Evolutionary conservation across 2,888 invertebrate genomes (phyloP), one percentile per base, ranked within the genome.

Genomic region (Lagria hirta): DNA sequence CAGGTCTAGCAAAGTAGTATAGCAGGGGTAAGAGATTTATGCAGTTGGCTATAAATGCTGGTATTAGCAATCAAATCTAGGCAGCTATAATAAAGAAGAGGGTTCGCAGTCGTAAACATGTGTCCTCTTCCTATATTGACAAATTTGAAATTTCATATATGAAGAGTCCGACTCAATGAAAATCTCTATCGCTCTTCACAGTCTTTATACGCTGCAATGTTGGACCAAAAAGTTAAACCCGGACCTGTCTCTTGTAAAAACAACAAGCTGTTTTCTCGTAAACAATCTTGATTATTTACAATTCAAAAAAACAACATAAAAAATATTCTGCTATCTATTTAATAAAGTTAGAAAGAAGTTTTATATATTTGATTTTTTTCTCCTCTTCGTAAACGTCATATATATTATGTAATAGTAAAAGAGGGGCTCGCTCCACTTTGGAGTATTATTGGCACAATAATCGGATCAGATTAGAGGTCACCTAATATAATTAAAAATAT

Each of bases 1-100:
- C 33, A 44, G 48, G 48, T 29, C 40, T 41, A 41, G 51, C 44
- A 46, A 40, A 54, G n/a, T 44, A 49, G 40, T 47, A 24, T 13
- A 14, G 47, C 38, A 53, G 41, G 59, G 60, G 54, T 55, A 51
- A 38, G 56, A 65, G 65, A 64, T 65, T 65, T 65, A 65, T 66
- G 61, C 63, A 61, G 57, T 57, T 55, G 58, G 64, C 65, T 64
- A 64, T 66, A 66, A 65, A 66, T 61, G 66, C 55, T 55, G 57
- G 61, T 65, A 65, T 65, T 64, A 64, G 65, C 65, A 63, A 65
- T 65, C 54, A 55, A 60, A 60, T 57, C 55, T 58, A 56, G 59
- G 58, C 60, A 57, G 54, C 38, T 56, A 58, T 62, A 64, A 60
- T 65, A 64, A 63, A 65, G 58, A 60, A 55, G 58, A 58, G 61